Percentiles rank a stretch among this genome's conserved stretches.
These are phyloP conservation scores for Nomada fabriciana DNA, from an alignment of 2,888 invertebrate genomes.

Conservation along the genomic window DNA sequence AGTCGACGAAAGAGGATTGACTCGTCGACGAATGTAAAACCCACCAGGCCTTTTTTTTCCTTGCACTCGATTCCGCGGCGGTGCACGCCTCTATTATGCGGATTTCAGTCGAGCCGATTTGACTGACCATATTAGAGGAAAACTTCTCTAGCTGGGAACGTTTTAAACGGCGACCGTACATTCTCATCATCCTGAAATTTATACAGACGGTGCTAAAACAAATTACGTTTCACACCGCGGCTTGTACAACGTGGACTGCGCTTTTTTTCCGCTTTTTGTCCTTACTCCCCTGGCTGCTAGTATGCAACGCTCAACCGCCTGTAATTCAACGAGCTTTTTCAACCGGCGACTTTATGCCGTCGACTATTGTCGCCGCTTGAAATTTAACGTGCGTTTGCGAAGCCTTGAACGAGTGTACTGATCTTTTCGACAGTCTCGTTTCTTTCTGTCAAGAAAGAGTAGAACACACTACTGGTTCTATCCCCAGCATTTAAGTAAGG, in stretches of 20 bases:
- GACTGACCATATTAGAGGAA: constrained; percentile 67
- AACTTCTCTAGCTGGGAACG: constrained; percentile 62
- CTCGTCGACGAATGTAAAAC: constrained; percentile 13
- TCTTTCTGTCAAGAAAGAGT: no score
- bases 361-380: constrained; percentile 41
- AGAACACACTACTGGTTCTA: no score
- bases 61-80: constrained; percentile 29
- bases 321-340: constrained; percentile 12
- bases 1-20: constrained; percentile 61
- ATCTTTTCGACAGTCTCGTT: no score
- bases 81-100: constrained; percentile 47
- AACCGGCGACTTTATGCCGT: constrained; percentile 25
- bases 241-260: constrained; percentile 59
- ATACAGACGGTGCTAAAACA: constrained; percentile 73
- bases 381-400: constrained; percentile 32
- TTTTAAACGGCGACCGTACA: constrained; percentile 74
- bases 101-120: constrained; percentile 63
- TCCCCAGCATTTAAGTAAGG: no score
- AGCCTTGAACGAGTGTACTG: background rate
- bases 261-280: constrained; percentile 6
- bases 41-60: constrained; percentile 41
- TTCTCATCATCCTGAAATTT: constrained; percentile 79
- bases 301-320: constrained; percentile 17
- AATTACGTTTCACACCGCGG: constrained; percentile 74
- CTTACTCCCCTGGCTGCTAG: constrained; percentile 8